Percentiles rank a stretch among this genome's conserved stretches.
phyloP scores from a whole-genome alignment of 92 coral and sea anemone genomes.

The Palythoa heliodiscus region DNA sequence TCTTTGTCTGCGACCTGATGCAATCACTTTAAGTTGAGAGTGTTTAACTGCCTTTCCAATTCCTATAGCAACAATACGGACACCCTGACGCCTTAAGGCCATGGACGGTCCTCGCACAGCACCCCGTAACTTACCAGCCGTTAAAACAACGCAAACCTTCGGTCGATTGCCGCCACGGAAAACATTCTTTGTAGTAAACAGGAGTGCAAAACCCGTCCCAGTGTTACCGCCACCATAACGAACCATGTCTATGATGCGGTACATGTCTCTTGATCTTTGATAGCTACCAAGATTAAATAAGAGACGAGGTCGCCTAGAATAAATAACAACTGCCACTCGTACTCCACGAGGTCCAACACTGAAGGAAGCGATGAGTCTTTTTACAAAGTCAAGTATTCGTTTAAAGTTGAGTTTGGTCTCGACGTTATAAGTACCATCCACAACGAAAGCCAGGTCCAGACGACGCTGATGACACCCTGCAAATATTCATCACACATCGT shows the following conservation, averaged over 20 bases:
- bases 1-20: conserved; percentile 5
- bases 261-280: conserved; percentile 38
- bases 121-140: conserved; percentile 20
- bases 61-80: conserved; percentile 3
- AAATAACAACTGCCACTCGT: conserved; percentile 73
- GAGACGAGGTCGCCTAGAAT: conserved; percentile 60
- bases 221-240: conserved; percentile 27
- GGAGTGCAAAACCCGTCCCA: not conserved
- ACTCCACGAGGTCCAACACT: conserved; percentile 55
- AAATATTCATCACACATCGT: not conserved
- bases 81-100: conserved; percentile 16
- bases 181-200: not conserved
- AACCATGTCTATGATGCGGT: conserved; percentile 58
- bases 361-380: conserved; percentile 74
- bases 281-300: conserved; percentile 57
- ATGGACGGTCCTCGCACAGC: conserved; percentile 14
- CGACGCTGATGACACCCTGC: conserved; percentile 42
- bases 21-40: conserved; percentile 9
- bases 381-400: conserved; percentile 65
- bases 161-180: conserved; percentile 19
- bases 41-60: not conserved
- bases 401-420: conserved; percentile 56
- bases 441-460: conserved; percentile 74
- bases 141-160: conserved; percentile 26
- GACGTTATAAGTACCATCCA: conserved; percentile 86